Conservation (phyloP, 2,113 vertebrate genomes). For the Apteryx mantelli region DNA sequence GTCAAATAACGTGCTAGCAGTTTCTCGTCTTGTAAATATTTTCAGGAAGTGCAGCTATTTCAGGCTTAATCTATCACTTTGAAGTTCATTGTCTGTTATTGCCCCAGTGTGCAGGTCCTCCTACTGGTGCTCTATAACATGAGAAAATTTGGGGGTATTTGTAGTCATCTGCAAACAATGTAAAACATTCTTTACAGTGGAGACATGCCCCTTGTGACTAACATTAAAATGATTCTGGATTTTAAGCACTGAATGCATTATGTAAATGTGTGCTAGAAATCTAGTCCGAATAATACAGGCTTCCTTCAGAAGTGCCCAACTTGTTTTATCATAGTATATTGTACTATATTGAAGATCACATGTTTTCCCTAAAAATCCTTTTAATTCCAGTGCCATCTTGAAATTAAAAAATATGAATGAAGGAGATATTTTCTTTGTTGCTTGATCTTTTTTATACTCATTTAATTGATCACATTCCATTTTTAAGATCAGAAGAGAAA, state of each 20-base stretch:
- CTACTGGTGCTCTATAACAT: not conserved
- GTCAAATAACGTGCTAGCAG: not conserved
- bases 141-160: not conserved
- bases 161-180: not conserved
- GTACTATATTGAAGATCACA: not conserved
- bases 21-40: slow-evolving; percentile 37
- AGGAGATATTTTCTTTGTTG: not conserved
- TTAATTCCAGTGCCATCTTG: not conserved
- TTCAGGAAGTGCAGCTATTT: not conserved
- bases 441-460: not conserved
- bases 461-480: not conserved
- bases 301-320: not conserved
- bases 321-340: not conserved
- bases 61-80: slow-evolving; percentile 2
- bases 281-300: not conserved
- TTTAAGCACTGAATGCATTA: not conserved
- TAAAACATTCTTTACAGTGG: not conserved
- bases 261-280: not conserved
- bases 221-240: not conserved
- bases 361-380: not conserved
- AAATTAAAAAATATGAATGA: not conserved
- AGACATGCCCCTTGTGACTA: not conserved
- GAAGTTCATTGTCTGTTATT: not conserved
- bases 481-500: not conserved
- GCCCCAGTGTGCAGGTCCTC: not conserved